Base-by-base conservation (phyloP, 2,797 vertebrate species). In the Ctenochaetus hawaiiensis region DNA sequence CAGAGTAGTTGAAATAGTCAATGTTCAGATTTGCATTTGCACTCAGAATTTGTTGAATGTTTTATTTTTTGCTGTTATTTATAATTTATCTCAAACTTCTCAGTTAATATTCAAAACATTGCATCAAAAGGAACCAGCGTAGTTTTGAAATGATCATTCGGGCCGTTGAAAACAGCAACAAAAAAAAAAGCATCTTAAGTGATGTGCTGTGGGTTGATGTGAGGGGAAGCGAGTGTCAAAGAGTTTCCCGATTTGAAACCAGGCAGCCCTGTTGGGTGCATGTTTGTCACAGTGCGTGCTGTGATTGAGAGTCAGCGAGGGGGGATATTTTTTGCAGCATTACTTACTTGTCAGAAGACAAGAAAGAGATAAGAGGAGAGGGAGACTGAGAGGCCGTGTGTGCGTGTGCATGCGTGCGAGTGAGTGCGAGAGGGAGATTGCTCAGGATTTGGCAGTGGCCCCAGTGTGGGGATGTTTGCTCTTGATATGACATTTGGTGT, bases 401-500 rank as follows among this genome's bases (percentile, higher is more conserved):
- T 41, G 57, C 20, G 26, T n/a, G 26, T 64, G 61, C 30, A 2
- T 14, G 39, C 8, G 2, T 44, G 12, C 13, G n/a, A 41, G 43
- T 12, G 67, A 11, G 66, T 8, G 51, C 34, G 61, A 41, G 70
- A 57, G 56, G 39, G 75, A 61, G 86, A 85, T 82, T 83, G 80
- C 78, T 84, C 57, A 75, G 82, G 84, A 86, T 93, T 92, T 92
- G 91, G 87, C 85, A 18, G 60, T 34, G 23, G 63, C 67, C 62
- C 77, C 82, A 68, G 51, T 63, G 30, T 80, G 75, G 84, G 81
- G 87, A 86, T 90, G 82, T 91, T 91, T 91, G 85, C 83, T 89
- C 84, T 88, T 79, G 82, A 87, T 90, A 80, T 89, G 89, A 92
- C 91, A 90, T 93, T 93, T 90, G 72, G 78, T 89, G 81, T 76